Conservation (phyloP, 1,140 invertebrate genomes). For the Monochamus saltuarius region DNA sequence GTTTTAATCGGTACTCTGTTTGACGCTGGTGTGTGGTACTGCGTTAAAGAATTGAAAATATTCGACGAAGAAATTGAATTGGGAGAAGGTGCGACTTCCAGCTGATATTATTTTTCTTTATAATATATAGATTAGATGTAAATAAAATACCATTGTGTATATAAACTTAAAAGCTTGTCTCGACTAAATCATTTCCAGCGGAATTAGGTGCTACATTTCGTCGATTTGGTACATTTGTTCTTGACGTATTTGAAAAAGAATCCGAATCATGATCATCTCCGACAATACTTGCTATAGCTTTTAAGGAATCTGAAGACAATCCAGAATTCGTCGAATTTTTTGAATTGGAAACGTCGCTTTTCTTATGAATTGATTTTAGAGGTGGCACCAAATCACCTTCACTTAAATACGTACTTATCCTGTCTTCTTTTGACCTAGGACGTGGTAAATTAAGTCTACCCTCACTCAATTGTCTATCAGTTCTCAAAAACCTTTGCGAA, state of each 20-base stretch:
- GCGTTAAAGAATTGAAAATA: constrained; percentile 68
- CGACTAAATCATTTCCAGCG: constrained; percentile 10
- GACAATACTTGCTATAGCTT: constrained; percentile 32
- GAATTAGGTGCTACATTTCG: neutral
- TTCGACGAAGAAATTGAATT: constrained; percentile 66
- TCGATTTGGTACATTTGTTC: neutral
- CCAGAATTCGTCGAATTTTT: constrained; percentile 18
- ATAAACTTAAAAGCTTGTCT: constrained; percentile 15
- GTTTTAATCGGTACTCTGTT: constrained; percentile 65
- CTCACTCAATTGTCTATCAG: constrained; percentile 19
- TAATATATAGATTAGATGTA: constrained; percentile 1
- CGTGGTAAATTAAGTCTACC: constrained; percentile 18
- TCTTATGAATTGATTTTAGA: constrained; percentile 10
- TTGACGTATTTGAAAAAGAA: constrained; percentile 5
- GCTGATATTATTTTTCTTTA: constrained; percentile 4
- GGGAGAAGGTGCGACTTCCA: constrained; percentile 35
- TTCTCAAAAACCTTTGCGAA: constrained; percentile 1
- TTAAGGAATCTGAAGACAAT: constrained; percentile 23
- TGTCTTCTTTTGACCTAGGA: constrained; percentile 21
- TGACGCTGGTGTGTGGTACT: constrained; percentile 68
- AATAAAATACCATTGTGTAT: constrained; percentile 13
- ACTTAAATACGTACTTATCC: constrained; percentile 27
- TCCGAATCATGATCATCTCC: constrained; percentile 36
- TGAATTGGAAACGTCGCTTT: constrained; percentile 18
- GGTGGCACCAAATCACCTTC: constrained; percentile 24